Percentiles rank a stretch among this genome's conserved stretches.
These are phyloP conservation scores for Limnephilus marmoratus DNA, from an alignment of 2,888 invertebrate species.

Conservation along the genomic window DNA sequence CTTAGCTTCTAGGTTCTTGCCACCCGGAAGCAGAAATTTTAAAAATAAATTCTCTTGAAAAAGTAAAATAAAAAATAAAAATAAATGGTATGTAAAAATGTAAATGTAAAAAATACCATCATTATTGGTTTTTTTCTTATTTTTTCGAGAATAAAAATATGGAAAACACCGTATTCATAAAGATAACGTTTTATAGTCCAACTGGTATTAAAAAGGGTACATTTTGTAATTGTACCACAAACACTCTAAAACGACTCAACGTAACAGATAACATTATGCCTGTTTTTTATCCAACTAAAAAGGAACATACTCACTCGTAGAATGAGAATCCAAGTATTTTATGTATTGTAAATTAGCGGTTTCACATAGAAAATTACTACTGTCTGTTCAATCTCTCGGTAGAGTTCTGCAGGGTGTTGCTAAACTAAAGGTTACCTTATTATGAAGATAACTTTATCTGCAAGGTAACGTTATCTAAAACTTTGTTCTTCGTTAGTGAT, in stretches of 20 bases:
- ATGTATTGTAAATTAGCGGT: not conserved
- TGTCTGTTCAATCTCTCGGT: not conserved
- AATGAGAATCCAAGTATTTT: not conserved
- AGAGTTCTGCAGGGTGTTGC: not conserved
- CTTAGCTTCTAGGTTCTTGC: no score
- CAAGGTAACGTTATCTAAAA: no score
- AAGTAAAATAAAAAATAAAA: no score
- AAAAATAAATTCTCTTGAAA: no score
- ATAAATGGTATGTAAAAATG: no score
- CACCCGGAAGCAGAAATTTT: no score
- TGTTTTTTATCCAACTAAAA: not conserved
- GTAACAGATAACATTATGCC: not conserved
- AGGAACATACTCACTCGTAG: no score
- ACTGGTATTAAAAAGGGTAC: not conserved
- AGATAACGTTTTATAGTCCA: not conserved
- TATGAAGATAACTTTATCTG: no score
- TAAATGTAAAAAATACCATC: no score
- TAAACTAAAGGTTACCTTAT: not conserved
- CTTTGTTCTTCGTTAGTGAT: no score
- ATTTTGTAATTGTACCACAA: not conserved
- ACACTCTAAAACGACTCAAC: not conserved
- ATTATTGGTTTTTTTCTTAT: no score
- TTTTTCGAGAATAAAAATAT: no score
- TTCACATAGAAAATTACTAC: not conserved
- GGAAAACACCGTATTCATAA: not conserved